These are phyloP conservation scores for Pristionchus arcanus DNA, from an alignment of 2,888 invertebrate genomes.

Conservation along the genomic window DNA sequence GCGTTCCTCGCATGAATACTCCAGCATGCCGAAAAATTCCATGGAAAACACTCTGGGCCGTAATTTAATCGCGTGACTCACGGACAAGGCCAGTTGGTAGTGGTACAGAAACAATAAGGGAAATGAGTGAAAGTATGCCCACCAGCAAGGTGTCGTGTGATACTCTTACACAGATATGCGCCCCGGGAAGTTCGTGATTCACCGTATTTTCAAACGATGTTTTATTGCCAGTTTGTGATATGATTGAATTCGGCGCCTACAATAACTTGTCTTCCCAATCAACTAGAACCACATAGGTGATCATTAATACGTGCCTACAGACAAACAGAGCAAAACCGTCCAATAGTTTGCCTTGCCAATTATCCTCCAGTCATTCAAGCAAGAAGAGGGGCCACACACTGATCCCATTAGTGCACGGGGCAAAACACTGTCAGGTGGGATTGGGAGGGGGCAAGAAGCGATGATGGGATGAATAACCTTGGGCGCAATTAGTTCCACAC, in stretches of 20 bases:
- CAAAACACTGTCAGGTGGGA: slow-evolving; percentile 7
- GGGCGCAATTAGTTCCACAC: slow-evolving; percentile 1
- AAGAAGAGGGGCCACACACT: slow-evolving; percentile 1
- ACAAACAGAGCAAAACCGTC: not conserved
- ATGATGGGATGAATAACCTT: slow-evolving; percentile 1
- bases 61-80: too few species aligned
- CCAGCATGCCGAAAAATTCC: too few species aligned
- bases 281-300: too few species aligned
- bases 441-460: not conserved
- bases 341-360: not conserved
- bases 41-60: too few species aligned
- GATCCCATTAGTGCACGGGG: slow-evolving; percentile 12
- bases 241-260: too few species aligned
- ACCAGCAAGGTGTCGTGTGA: not conserved
- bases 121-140: not conserved
- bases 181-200: not conserved
- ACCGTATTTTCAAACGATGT: not conserved
- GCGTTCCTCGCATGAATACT: too few species aligned
- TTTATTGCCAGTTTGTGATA: too few species aligned
- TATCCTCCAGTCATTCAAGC: not conserved
- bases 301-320: not conserved
- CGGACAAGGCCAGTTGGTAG: slow-evolving; percentile 37
- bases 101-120: slow-evolving; percentile 8
- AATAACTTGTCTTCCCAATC: too few species aligned
- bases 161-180: not conserved